Evolutionary conservation across 2,797 vertebrate species (phyloP).

Genomic region (Tachyglossus aculeatus): DNA sequence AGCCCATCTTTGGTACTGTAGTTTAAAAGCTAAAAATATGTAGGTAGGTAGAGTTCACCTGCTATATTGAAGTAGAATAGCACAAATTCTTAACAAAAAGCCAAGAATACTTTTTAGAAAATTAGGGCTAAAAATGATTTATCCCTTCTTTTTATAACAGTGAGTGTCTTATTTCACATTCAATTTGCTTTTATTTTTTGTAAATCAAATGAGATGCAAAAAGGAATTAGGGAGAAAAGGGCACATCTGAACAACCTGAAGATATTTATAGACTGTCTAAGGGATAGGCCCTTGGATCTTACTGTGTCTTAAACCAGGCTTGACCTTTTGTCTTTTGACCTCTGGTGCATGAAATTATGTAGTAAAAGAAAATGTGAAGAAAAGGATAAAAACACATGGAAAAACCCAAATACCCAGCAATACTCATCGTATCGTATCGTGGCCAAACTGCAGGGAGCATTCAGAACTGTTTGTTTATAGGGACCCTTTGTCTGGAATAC

Average conservation of each 20-base stretch:
- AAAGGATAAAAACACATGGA: conserved; percentile 65
- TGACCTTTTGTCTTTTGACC: conserved; percentile 61
- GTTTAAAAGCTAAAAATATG: no score
- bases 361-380: conserved; percentile 63
- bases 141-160: neutral
- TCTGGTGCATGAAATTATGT: conserved; percentile 55
- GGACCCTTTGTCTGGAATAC: conserved; percentile 5
- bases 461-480: conserved; percentile 7
- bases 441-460: conserved; percentile 8
- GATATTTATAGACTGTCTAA: conserved; percentile 10
- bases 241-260: neutral
- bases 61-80: neutral
- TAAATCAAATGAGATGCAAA: neutral
- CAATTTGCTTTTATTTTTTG: neutral
- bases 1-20: no score
- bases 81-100: conserved; percentile 24
- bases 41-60: neutral
- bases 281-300: conserved; percentile 15
- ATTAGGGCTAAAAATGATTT: neutral
- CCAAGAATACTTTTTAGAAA: conserved; percentile 9
- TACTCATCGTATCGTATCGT: conserved; percentile 36
- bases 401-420: conserved; percentile 45
- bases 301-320: conserved; percentile 10
- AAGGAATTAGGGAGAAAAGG: neutral
- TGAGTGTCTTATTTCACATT: neutral